Base-by-base conservation (phyloP, 2,888 invertebrate species). In the Pseudanteris insignis region DNA sequence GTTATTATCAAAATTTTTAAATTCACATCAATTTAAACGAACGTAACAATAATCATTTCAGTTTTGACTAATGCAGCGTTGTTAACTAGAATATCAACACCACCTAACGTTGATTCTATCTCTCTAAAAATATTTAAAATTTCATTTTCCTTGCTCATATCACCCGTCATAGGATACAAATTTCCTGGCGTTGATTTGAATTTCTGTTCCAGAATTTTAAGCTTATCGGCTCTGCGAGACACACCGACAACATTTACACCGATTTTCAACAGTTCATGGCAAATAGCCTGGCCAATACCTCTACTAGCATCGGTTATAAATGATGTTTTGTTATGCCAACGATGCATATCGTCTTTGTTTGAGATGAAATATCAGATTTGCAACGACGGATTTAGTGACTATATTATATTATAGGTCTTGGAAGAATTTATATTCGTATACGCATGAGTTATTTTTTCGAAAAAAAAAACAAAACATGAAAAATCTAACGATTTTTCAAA, bases 1-100 rank as follows among this genome's bases (percentile, higher is more conserved):
- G n/a, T n/a, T n/a, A n/a, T n/a, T n/a, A n/a, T n/a, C n/a, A n/a
- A n/a, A n/a, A n/a, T n/a, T n/a, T n/a, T n/a, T n/a, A n/a, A n/a
- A n/a, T n/a, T n/a, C n/a, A n/a, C n/a, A n/a, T n/a, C n/a, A n/a
- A n/a, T n/a, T n/a, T n/a, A n/a, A n/a, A n/a, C n/a, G n/a, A n/a
- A n/a, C n/a, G n/a, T n/a, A n/a, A n/a, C n/a, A n/a, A n/a, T n/a
- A n/a, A n/a, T n/a, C n/a, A n/a, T 50, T 1, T 73, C 70, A 12
- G 72, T 70, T 46, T 79, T 74, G 1, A 79, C 72, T 0, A 83
- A 69, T 1, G 84, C 87, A 1, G 87, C 87, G 68, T 85, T 86
- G 69, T 87, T 87, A 1, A 88, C 73, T 47, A 86, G 78, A 2
- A 88, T 81, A 68, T 86, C 84, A 14, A 85, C 79, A 5, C 83